Evolutionary conservation across 2,888 invertebrate genomes (phyloP).

Genomic region (Drosophila paramelanica): DNA sequence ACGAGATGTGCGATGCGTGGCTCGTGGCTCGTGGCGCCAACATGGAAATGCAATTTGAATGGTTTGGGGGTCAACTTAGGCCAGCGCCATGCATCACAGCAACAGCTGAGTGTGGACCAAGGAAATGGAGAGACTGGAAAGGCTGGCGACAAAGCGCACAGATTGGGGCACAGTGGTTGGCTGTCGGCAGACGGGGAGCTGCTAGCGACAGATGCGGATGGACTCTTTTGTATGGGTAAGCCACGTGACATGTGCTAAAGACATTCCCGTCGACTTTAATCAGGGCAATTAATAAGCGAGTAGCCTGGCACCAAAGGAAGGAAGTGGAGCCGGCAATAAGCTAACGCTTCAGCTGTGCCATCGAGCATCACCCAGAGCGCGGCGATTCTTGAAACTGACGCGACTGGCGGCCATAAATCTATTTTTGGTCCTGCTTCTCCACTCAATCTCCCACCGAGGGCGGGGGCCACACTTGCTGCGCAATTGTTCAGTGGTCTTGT

Average conservation of each 20-base stretch:
- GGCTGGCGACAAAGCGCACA: constrained; percentile 11
- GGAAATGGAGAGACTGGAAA: constrained; percentile 25
- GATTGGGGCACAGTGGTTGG: constrained; percentile 20
- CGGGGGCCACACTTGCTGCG: constrained; percentile 65
- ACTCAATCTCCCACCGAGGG: constrained; percentile 47
- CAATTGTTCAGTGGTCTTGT: constrained; percentile 56
- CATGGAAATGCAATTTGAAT: constrained; percentile 77
- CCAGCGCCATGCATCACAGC: constrained; percentile 58
- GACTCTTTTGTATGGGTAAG: constrained; percentile 20
- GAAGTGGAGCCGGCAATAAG: constrained; percentile 32
- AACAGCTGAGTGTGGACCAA: constrained; percentile 49
- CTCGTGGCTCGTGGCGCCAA: constrained; percentile 58
- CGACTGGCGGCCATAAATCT: constrained; percentile 75
- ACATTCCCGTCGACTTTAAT: constrained; percentile 71
- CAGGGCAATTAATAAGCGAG: constrained; percentile 71
- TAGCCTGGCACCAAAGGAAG: constrained; percentile 53
- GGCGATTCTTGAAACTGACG: constrained; percentile 57
- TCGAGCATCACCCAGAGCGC: constrained; percentile 65
- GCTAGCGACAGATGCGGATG: background rate
- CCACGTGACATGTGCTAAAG: constrained; percentile 77
- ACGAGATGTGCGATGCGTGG: constrained; percentile 19
- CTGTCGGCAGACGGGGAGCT: no score
- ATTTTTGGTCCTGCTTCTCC: constrained; percentile 73
- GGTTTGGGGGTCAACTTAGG: constrained; percentile 69
- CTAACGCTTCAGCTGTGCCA: constrained; percentile 20